Conservation (phyloP, 2,113 vertebrate genomes). For the Rallus limicola region DNA sequence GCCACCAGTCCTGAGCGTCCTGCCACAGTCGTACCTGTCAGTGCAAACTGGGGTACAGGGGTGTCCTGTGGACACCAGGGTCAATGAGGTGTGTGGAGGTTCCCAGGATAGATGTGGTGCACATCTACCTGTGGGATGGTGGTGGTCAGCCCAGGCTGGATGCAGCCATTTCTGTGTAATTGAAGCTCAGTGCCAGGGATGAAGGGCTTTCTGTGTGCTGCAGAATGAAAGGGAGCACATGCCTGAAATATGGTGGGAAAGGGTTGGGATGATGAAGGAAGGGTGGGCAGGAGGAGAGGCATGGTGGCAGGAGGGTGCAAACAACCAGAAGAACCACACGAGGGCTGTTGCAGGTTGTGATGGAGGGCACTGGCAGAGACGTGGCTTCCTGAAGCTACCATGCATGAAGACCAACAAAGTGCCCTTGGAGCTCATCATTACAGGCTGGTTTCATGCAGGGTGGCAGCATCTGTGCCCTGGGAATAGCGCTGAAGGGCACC, state of each 20-base stretch:
- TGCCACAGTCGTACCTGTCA: rapidly evolving
- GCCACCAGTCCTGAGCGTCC: not conserved
- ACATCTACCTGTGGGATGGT: rapidly evolving
- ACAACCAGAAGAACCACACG: not conserved
- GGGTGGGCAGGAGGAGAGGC: not conserved
- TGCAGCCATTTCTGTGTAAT: not conserved
- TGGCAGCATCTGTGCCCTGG: conserved; percentile 15
- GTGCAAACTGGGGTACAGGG: not conserved
- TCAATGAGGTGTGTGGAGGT: rapidly evolving
- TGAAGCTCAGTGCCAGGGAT: not conserved
- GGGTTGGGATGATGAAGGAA: not conserved
- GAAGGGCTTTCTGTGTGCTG: not conserved
- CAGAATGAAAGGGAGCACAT: not conserved
- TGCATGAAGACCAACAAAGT: not conserved
- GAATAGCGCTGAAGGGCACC: not conserved
- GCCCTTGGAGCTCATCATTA: not conserved
- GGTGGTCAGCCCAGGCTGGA: not conserved
- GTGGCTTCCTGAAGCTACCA: not conserved
- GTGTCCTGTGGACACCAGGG: rapidly evolving
- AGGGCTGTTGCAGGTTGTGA: not conserved
- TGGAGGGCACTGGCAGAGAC: not conserved
- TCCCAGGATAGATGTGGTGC: not conserved
- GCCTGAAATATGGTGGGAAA: not conserved
- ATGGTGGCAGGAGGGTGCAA: not conserved
- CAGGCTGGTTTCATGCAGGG: conserved; percentile 3